Evolutionary conservation across 2,113 vertebrate species (phyloP), one percentile per base, ranked within the genome.

Genomic region (Dromaius novaehollandiae): DNA sequence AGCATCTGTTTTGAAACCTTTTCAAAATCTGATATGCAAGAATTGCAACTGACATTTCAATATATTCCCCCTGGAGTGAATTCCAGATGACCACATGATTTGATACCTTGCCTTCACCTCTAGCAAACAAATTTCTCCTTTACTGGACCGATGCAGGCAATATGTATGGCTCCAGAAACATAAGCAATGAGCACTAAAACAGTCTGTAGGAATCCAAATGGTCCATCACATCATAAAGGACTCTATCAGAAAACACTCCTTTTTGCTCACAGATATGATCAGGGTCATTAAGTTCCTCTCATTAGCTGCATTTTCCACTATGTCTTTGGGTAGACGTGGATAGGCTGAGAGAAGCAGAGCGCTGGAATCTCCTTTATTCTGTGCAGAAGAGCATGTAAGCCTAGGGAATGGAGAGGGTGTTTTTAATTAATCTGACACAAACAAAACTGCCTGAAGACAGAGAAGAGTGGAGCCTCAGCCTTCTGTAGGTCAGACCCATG

Each of bases 401-500:
- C 63, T 79, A 53, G 46, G 51, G 64, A 93, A 79, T 6, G 10
- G 51, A 82, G 40, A 93, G 68, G 63, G 60, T 74, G 44, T 22
- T 94, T 96, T 96, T 93, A 95, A 91, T 97, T 95, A 92, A 92
- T 86, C 30, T 60, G 61, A 65, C 50, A 89, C 79, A 96, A 92
- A 95, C 68, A 94, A 83, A 95, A 92, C 22, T 87, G 89, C 83
- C 66, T 46, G 91, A 91, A 95, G 93, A 95, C 68, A 50, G 75
- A 25, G 63, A 89, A 60, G 30, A 82, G 76, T 6, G 73, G 70
- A 85, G 17, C 71, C 34, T 88, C 87, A 80, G 82, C 40, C 30
- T 85, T 92, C 89, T 80, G 58, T 83, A 93, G 89, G 89, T 97
- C 92, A 96, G 73, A 93, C 75, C 84, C 92, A 74, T 74, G 63